Conservation (phyloP, 2,113 vertebrate genomes). For the Perca flavescens region DNA sequence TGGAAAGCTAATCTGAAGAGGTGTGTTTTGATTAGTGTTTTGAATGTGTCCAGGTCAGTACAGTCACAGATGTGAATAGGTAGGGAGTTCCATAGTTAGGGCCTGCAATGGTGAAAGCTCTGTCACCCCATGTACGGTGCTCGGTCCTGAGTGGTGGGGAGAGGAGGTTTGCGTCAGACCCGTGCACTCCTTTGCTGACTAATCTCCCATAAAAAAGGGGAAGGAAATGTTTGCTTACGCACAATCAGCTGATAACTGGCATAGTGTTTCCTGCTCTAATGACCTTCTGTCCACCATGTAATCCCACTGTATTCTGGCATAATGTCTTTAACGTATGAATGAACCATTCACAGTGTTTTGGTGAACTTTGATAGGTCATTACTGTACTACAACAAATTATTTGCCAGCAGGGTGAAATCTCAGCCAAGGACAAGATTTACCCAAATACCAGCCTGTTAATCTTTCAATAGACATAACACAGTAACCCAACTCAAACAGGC, state of each 20-base stretch:
- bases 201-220: slow-evolving; percentile 43
- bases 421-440: slow-evolving; percentile 48
- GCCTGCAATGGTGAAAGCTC: no score
- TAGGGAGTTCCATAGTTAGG: no score
- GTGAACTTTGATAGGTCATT: not conserved
- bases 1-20: no score
- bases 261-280: slow-evolving; percentile 72
- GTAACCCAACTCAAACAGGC: not conserved
- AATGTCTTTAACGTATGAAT: slow-evolving; percentile 38
- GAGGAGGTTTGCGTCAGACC: not conserved
- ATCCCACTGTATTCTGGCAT: not conserved
- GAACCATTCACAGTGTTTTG: slow-evolving; percentile 21
- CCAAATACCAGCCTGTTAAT: slow-evolving; percentile 60
- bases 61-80: no score
- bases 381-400: slow-evolving; percentile 8
- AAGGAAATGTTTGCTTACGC: slow-evolving; percentile 76
- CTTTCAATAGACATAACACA: slow-evolving; percentile 47
- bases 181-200: slow-evolving; percentile 36
- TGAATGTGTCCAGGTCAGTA: no score
- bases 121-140: no score
- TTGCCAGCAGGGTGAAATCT: slow-evolving; percentile 18
- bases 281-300: slow-evolving; percentile 32
- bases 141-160: no score
- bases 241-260: slow-evolving; percentile 75
- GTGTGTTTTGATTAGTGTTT: no score